Percentiles rank a stretch among this genome's conserved stretches.
Evolutionary conservation across 2,888 invertebrate genomes (phyloP).

Genomic region (Rhagophthalmus giganteus): DNA sequence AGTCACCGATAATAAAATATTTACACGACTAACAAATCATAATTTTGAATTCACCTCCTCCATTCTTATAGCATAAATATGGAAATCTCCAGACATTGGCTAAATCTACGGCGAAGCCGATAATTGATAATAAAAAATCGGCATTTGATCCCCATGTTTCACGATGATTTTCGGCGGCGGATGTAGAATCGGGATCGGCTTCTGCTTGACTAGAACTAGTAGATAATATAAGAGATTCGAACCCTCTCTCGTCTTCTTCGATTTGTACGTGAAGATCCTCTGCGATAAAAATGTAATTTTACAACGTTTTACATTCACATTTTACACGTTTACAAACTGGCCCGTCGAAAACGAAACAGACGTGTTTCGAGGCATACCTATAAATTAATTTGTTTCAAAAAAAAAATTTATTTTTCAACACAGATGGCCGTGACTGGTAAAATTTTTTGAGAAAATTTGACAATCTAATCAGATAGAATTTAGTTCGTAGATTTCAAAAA

Average conservation of each 20-base stretch:
- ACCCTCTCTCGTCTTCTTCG: constrained; percentile 53
- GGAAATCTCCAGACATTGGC: constrained; percentile 88
- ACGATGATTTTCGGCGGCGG: constrained; percentile 57
- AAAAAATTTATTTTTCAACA: no score
- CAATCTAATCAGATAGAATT: no score
- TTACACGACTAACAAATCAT: constrained; percentile 5
- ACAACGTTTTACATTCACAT: no score
- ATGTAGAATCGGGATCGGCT: constrained; percentile 51
- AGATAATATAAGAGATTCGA: constrained; percentile 53
- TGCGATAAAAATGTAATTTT: constrained; percentile 37
- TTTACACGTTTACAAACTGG: no score
- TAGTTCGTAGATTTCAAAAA: no score
- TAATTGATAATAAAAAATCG: constrained; percentile 80
- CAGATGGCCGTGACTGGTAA: no score
- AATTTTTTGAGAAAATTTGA: no score
- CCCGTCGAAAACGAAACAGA: no score
- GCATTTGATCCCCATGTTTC: constrained; percentile 83
- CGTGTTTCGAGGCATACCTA: no score
- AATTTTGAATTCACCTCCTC: constrained; percentile 62
- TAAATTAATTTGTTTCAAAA: no score
- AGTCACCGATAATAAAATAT: background rate
- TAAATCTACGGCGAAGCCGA: constrained; percentile 82
- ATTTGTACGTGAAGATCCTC: constrained; percentile 56
- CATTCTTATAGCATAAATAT: constrained; percentile 77
- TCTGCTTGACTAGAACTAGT: constrained; percentile 53